phyloP scores from a whole-genome alignment of 2,888 invertebrate genomes.

The Perithous albicinctus region DNA sequence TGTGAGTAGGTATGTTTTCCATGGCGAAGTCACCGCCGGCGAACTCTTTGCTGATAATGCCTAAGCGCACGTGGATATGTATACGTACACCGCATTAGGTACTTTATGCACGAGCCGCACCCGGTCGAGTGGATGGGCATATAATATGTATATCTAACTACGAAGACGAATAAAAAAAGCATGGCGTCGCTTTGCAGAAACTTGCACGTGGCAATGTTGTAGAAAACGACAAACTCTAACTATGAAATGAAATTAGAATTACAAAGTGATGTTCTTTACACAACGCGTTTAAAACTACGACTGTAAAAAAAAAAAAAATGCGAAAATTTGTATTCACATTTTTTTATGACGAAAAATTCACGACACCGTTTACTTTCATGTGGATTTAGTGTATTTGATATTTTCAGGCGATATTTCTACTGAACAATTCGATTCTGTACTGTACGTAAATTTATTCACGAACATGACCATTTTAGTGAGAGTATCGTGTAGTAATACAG shows the following conservation, averaged over 20 bases:
- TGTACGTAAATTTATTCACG: background rate
- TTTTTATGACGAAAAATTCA: too few species aligned
- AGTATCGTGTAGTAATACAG: conserved; percentile 15
- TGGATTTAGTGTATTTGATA: too few species aligned
- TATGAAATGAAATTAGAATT: background rate
- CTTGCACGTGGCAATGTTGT: conserved; percentile 9
- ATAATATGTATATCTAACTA: conserved; percentile 4
- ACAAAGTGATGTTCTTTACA: background rate
- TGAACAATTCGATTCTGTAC: background rate
- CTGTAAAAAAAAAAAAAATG: too few species aligned
- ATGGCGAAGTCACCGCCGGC: conserved; percentile 35
- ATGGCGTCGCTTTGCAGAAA: background rate
- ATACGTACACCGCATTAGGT: background rate
- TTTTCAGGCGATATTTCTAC: too few species aligned
- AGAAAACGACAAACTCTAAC: background rate
- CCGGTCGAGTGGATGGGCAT: background rate
- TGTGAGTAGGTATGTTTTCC: conserved; percentile 40
- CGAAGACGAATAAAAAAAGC: conserved; percentile 3
- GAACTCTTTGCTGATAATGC: conserved; percentile 47
- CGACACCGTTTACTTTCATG: too few species aligned
- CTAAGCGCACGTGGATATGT: conserved; percentile 58
- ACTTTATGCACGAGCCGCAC: conserved; percentile 46
- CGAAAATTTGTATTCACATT: too few species aligned
- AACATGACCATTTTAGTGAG: conserved; percentile 15
- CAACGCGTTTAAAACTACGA: background rate